phyloP scores from a whole-genome alignment of 2,888 invertebrate genomes.

The Anarsia innoxiella region DNA sequence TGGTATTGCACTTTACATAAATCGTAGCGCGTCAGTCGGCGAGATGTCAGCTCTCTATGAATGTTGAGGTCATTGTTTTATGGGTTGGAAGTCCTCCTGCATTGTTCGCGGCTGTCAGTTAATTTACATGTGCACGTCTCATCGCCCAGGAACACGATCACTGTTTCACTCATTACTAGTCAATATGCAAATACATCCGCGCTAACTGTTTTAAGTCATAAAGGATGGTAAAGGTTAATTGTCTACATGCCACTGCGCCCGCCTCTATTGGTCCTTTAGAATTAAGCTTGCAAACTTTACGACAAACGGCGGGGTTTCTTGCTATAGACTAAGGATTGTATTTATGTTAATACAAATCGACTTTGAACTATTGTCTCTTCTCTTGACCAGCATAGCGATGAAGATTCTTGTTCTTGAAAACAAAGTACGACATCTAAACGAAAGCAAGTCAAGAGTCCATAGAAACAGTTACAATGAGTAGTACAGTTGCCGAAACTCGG shows the following conservation, averaged over 20 bases:
- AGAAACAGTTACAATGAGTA: slow-evolving; percentile 5
- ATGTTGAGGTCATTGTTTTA: slow-evolving; percentile 7
- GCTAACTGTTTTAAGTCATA: slow-evolving; percentile 32
- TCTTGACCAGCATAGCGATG: too few species aligned
- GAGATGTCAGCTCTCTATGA: background rate
- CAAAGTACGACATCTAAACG: too few species aligned
- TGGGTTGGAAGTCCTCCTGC: slow-evolving; percentile 18
- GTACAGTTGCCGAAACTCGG: slow-evolving; percentile 1
- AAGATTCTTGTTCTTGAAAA: too few species aligned
- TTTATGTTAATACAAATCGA: too few species aligned
- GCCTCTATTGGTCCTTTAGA: too few species aligned
- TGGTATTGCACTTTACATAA: slow-evolving; percentile 4
- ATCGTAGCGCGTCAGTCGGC: background rate
- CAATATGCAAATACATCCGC: slow-evolving; percentile 43
- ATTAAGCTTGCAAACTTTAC: too few species aligned
- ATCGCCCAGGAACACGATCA: slow-evolving; percentile 15
- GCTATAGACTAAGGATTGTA: too few species aligned
- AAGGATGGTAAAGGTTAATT: slow-evolving; percentile 27
- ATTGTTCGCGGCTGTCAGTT: slow-evolving; percentile 26
- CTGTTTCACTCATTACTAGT: slow-evolving; percentile 50
- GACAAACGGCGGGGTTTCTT: too few species aligned
- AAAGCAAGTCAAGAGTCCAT: too few species aligned
- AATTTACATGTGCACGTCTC: slow-evolving; percentile 50
- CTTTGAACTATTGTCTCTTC: too few species aligned
- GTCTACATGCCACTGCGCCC: slow-evolving; percentile 16